phyloP scores from a whole-genome alignment of 2,888 invertebrate species.

The Peribatodes rhomboidaria region DNA sequence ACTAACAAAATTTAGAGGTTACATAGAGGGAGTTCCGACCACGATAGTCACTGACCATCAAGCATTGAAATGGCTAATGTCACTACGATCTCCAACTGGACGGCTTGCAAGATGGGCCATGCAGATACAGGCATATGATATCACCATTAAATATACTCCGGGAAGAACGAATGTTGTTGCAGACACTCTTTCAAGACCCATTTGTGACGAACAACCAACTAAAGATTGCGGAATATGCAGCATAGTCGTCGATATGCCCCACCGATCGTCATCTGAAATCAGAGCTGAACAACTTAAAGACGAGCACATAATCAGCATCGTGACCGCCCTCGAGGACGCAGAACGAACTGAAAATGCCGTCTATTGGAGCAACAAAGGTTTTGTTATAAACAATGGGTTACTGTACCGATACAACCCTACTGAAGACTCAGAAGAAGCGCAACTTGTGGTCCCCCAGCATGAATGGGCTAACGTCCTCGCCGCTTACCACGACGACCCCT shows the following conservation, averaged over 20 bases:
- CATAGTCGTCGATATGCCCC: slow-evolving; percentile 36
- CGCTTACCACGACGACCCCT: slow-evolving; percentile 31
- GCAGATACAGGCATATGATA: slow-evolving; percentile 59
- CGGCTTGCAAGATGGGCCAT: slow-evolving; percentile 71
- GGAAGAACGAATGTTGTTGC: slow-evolving; percentile 64
- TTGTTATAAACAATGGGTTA: slow-evolving; percentile 48
- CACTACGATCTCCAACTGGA: slow-evolving; percentile 60
- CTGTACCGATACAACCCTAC: slow-evolving; percentile 44
- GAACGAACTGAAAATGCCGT: slow-evolving; percentile 36
- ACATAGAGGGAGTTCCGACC: slow-evolving; percentile 55
- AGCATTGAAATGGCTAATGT: slow-evolving; percentile 66
- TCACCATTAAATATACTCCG: slow-evolving; percentile 60
- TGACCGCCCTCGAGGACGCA: slow-evolving; percentile 32
- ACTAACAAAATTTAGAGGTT: slow-evolving; percentile 45
- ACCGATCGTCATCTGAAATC: slow-evolving; percentile 27
- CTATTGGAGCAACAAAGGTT: slow-evolving; percentile 50
- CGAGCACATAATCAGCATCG: slow-evolving; percentile 29
- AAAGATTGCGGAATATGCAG: slow-evolving; percentile 26
- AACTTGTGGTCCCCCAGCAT: slow-evolving; percentile 49
- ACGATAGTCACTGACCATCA: slow-evolving; percentile 69
- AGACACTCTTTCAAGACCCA: slow-evolving; percentile 56
- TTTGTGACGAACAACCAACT: slow-evolving; percentile 26
- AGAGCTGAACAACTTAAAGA: slow-evolving; percentile 45
- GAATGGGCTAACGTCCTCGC: slow-evolving; percentile 34
- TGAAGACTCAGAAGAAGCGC: slow-evolving; percentile 41